These are phyloP conservation scores for Polyodon spathula DNA, from an alignment of 2,113 vertebrate species.

Conservation along the genomic window DNA sequence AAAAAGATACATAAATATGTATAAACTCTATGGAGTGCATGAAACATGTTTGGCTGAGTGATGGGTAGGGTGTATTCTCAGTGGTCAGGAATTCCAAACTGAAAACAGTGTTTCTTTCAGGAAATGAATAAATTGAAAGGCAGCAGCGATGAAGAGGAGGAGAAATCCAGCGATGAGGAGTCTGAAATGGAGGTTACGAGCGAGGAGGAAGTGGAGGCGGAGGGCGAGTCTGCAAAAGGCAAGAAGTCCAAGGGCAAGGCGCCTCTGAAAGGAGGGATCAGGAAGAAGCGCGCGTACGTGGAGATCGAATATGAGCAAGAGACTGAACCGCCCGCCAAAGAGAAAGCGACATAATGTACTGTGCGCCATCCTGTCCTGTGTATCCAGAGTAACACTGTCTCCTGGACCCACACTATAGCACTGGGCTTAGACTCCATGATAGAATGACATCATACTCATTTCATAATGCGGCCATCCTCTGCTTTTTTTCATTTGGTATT, in stretches of 20 bases:
- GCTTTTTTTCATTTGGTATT: too few relatives aligned
- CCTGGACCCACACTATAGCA: too few relatives aligned
- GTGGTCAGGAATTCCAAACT: too few relatives aligned
- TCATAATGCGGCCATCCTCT: too few relatives aligned
- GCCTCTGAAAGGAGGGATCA: constrained; percentile 61
- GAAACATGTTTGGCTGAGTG: too few relatives aligned
- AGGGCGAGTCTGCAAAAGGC: constrained; percentile 16
- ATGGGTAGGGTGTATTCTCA: too few relatives aligned
- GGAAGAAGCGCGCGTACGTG: constrained; percentile 72
- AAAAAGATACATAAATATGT: too few relatives aligned
- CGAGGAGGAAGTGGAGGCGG: constrained; percentile 26
- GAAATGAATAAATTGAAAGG: constrained; percentile 81
- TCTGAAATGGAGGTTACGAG: constrained; percentile 24
- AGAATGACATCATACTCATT: too few relatives aligned
- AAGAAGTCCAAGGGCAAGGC: constrained; percentile 68
- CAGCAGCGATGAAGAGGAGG: constrained; percentile 67
- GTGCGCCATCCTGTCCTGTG: too few relatives aligned
- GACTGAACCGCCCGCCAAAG: constrained; percentile 59
- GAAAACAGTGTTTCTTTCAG: constrained; percentile 35
- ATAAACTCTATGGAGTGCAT: too few relatives aligned
- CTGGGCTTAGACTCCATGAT: too few relatives aligned
- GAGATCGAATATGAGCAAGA: constrained; percentile 90
- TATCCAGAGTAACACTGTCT: too few relatives aligned
- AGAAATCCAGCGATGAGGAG: constrained; percentile 28
- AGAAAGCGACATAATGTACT: constrained; percentile 47